Conservation (phyloP, 2,888 invertebrate genomes). For the Dendrolimus pini region DNA sequence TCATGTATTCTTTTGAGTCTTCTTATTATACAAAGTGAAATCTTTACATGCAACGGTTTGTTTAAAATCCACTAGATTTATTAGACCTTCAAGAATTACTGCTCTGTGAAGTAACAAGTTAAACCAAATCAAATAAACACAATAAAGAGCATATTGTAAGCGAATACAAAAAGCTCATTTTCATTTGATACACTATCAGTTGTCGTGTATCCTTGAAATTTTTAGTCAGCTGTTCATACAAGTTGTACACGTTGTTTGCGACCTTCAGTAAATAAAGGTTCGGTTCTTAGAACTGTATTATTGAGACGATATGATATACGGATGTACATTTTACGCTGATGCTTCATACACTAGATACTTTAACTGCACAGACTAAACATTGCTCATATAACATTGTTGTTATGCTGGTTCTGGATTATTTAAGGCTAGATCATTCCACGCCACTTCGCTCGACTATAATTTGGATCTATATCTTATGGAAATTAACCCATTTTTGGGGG, state of each 20-base stretch:
- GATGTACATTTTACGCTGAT: not conserved
- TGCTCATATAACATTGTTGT: no score
- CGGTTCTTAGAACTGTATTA: conserved; percentile 5
- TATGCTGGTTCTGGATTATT: no score
- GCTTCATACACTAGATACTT: not conserved
- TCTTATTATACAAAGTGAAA: not conserved
- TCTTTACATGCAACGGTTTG: no score
- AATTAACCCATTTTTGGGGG: no score
- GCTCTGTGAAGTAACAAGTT: no score
- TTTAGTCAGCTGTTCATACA: conserved; percentile 25
- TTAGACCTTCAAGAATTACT: no score
- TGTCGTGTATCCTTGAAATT: conserved; percentile 25
- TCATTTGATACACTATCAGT: conserved; percentile 20
- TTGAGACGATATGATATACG: not conserved
- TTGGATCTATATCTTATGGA: no score
- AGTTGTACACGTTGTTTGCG: conserved; percentile 21
- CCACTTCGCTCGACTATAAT: no score
- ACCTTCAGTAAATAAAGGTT: conserved; percentile 22
- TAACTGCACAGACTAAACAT: no score
- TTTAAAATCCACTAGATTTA: no score
- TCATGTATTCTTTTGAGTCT: not conserved
- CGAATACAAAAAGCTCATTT: conserved; percentile 17
- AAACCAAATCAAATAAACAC: conserved; percentile 1
- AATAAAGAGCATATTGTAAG: conserved; percentile 7
- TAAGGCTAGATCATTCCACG: no score